These are phyloP conservation scores for Falco peregrinus DNA, from an alignment of 2,797 vertebrate species.

Conservation along the genomic window DNA sequence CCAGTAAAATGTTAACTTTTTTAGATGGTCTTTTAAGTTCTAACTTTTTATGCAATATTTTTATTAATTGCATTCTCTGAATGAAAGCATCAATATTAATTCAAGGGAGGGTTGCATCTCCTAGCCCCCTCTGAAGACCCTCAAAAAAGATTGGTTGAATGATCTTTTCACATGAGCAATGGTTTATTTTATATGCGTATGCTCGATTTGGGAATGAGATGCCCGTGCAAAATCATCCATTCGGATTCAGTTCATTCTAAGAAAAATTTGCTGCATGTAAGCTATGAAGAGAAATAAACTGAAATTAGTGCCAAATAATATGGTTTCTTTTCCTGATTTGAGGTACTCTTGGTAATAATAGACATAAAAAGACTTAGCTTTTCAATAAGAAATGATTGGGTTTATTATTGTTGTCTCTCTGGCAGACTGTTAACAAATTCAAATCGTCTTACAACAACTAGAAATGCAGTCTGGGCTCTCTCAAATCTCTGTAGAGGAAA, in stretches of 20 bases:
- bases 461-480: constrained; percentile 94
- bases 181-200: neutral
- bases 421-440: constrained; percentile 91
- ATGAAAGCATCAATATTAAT: neutral
- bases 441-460: constrained; percentile 94
- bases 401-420: constrained; percentile 6
- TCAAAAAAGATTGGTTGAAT: neutral
- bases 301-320: neutral
- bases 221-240: neutral
- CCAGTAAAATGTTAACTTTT: neutral
- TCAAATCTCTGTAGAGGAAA: constrained; percentile 93
- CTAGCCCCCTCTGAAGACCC: neutral
- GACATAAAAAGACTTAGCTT: neutral
- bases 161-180: neutral
- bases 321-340: neutral
- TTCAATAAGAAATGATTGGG: neutral
- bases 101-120: neutral
- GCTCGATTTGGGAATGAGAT: neutral
- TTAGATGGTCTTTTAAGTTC: neutral
- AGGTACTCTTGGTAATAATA: neutral
- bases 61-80: neutral
- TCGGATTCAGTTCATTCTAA: neutral
- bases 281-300: neutral
- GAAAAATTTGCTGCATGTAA: neutral
- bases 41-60: neutral